These are phyloP conservation scores for Oreonectes daqikongensis DNA, from an alignment of 2,797 vertebrate genomes.

Conservation along the genomic window DNA sequence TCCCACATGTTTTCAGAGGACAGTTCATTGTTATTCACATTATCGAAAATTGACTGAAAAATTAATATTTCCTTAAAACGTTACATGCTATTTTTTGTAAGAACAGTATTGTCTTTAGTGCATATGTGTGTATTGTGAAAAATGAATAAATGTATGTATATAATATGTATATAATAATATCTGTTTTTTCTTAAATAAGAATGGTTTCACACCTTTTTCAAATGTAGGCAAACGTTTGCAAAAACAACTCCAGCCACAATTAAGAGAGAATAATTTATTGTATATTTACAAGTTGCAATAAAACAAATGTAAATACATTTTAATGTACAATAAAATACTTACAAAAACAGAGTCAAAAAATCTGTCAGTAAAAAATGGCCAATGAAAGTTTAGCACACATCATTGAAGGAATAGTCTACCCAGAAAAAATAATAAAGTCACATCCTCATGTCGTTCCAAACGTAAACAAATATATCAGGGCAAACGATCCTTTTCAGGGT, in stretches of 20 bases:
- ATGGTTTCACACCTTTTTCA: not conserved
- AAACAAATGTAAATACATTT: constrained; percentile 23
- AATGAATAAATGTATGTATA: constrained; percentile 72
- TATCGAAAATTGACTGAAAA: not conserved
- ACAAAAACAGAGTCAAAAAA: constrained; percentile 53
- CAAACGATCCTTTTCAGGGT: not conserved
- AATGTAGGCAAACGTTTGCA: not conserved
- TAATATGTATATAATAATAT: constrained; percentile 31
- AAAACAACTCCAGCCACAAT: not conserved
- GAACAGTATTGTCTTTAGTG: constrained; percentile 59
- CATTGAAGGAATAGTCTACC: constrained; percentile 13
- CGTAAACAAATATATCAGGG: not conserved
- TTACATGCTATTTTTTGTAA: constrained; percentile 51
- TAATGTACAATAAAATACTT: constrained; percentile 26
- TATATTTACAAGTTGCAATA: constrained; percentile 48
- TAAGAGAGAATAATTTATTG: constrained; percentile 28
- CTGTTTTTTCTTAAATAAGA: not conserved
- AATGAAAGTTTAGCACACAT: constrained; percentile 46
- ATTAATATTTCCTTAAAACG: not conserved
- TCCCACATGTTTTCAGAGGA: not conserved
- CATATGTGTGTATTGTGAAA: constrained; percentile 71
- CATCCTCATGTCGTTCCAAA: not conserved
- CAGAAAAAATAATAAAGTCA: too few relatives aligned
- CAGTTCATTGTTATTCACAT: not conserved
- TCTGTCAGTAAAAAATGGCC: constrained; percentile 7